Percentiles rank a stretch among this genome's conserved stretches.
phyloP scores from a whole-genome alignment of 2,797 vertebrate species.

The Alectoris magna region DNA sequence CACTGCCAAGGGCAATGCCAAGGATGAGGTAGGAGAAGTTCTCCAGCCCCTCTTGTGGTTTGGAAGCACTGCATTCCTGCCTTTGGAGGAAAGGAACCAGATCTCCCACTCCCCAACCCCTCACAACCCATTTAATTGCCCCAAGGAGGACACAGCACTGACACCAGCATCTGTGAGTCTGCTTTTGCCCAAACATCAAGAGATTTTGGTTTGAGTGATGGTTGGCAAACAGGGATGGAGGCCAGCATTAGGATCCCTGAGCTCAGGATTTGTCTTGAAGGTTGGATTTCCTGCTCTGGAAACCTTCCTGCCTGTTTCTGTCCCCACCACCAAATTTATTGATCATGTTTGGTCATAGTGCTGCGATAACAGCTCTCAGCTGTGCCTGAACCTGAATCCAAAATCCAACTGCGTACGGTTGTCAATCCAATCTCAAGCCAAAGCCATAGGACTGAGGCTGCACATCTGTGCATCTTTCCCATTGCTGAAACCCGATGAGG shows the following conservation, averaged over 20 bases:
- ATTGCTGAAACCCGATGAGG: not conserved
- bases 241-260: accelerated
- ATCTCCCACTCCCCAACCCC: not conserved
- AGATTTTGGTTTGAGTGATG: not conserved
- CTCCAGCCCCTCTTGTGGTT: not conserved
- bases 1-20: not conserved
- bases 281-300: not conserved
- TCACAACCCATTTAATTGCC: not conserved
- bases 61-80: accelerated
- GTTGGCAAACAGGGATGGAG: not conserved
- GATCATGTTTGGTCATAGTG: not conserved
- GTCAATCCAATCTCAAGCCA: not conserved
- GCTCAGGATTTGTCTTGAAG: not conserved
- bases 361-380: not conserved
- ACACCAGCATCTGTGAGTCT: not conserved
- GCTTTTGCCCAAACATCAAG: not conserved
- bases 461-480: not conserved
- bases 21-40: not conserved
- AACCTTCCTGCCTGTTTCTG: not conserved
- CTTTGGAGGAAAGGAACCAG: not conserved
- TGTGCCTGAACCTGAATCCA: not conserved
- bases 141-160: not conserved
- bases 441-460: not conserved
- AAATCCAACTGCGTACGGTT: not conserved
- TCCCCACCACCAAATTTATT: not conserved